Evolutionary conservation across 2,888 invertebrate genomes (phyloP), one percentile per base, ranked within the genome.

Genomic region (Meta bourneti): DNA sequence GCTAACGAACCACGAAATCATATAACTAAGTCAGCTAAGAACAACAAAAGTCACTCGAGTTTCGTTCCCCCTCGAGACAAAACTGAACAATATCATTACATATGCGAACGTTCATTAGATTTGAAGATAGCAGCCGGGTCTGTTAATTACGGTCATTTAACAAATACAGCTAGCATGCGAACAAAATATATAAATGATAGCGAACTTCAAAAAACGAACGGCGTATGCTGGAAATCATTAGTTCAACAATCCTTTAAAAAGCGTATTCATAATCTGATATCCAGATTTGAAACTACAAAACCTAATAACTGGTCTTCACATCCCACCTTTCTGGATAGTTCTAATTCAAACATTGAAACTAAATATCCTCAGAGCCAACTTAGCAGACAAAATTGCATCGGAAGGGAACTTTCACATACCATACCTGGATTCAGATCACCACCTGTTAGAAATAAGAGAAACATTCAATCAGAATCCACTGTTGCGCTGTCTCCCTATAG

Each of bases 241-340:
- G n/a, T 72, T 48, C 84, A 84, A 9, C 51, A 51, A 6, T 90
- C 79, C 7, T 48, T 74, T 34, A 81, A 72, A 51, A 81, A 48
- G 69, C 20, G 90, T 11, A 90, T 90, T 49, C 80, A 79, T 13
- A 75, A 20, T n/a, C 48, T 90, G 48, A 90, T 90, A 34, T 69
- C 85, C 0, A 90, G 70, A 70, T 90, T 86, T 70, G 90, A 89
- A 77, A 82, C 16, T 13, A 54, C 48, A 5, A 34, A 54, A 70
- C 4, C 51, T 6, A 61, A 61, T 9, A 16, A 16, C 61, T 16
- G 16, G 16, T 9, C 16, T 61, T 9, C 61, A 5, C 11, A 16
- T 61, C 34, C 34, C 34, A 34, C 34, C 4, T 34, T 34, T 34
- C 34, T 34, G 34, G 34, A 34, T 34, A 34, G 34, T 34, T 34